phyloP scores from a whole-genome alignment of 2,113 vertebrate species.

The Anser brachyrhynchus region DNA sequence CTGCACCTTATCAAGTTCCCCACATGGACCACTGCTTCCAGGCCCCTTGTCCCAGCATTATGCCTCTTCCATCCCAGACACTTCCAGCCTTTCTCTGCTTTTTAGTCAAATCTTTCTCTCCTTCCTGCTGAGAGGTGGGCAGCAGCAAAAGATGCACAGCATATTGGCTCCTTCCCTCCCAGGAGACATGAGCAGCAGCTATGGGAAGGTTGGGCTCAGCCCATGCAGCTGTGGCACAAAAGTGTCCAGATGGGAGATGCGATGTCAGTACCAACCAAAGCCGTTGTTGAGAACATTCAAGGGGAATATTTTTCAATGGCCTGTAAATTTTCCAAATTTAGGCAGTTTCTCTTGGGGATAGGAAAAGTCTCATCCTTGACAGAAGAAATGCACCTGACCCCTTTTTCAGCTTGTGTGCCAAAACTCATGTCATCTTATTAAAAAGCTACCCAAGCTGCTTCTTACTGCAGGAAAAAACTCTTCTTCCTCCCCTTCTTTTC shows the following conservation, averaged over 20 bases:
- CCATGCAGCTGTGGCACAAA: neutral
- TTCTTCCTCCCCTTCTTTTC: neutral
- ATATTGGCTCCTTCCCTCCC: rapidly evolving
- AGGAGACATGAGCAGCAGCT: neutral
- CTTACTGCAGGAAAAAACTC: neutral
- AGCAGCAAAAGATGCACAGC: neutral
- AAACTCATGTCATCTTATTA: neutral
- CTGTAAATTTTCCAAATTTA: neutral
- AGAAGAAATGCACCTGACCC: neutral
- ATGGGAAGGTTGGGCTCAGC: neutral
- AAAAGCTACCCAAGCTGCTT: neutral
- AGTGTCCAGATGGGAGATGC: neutral
- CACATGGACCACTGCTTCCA: neutral
- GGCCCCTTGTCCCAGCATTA: neutral
- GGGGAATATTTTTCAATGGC: neutral
- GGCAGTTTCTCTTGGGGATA: neutral
- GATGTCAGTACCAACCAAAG: rapidly evolving
- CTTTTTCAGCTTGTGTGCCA: neutral
- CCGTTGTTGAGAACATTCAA: neutral
- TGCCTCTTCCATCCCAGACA: neutral
- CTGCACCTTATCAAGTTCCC: neutral
- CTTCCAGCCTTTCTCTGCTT: neutral
- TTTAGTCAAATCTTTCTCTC: neutral
- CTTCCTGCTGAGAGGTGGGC: neutral
- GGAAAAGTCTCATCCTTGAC: neutral